Percentiles rank a stretch among this genome's conserved stretches.
Evolutionary conservation across 2,888 invertebrate species (phyloP).

Genomic region (Drosophila ezoana): DNA sequence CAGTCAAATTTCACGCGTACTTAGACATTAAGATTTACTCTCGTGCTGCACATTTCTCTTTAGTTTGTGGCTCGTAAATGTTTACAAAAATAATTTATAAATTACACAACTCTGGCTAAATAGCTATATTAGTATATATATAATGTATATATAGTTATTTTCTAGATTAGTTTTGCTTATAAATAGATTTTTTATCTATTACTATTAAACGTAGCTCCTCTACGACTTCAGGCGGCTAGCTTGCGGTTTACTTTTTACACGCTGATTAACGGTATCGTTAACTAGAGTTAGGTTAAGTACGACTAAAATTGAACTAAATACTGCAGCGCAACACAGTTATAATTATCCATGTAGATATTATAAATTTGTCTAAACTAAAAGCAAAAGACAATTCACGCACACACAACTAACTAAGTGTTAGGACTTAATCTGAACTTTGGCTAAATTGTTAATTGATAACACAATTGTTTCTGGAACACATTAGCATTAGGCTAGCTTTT

Average conservation of each 20-base stretch:
- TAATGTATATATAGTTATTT: conserved; percentile 12
- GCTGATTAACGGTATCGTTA: conserved; percentile 7
- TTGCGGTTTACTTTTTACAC: conserved; percentile 41
- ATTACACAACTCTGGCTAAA: conserved; percentile 70
- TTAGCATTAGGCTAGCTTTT: conserved; percentile 54
- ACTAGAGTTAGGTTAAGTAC: conserved; percentile 44
- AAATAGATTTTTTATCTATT: conserved; percentile 9
- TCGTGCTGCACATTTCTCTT: conserved; percentile 33
- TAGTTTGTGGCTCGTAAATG: conserved; percentile 67
- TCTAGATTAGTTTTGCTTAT: conserved; percentile 38
- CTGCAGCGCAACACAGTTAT: conserved; percentile 47
- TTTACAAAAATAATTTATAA: conserved; percentile 79
- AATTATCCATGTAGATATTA: conserved; percentile 19
- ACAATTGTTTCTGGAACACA: conserved; percentile 74
- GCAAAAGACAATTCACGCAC: conserved; percentile 30
- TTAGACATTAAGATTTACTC: conserved; percentile 31
- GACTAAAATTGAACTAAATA: conserved; percentile 71
- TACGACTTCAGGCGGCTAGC: conserved; percentile 17
- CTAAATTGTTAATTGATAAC: conserved; percentile 64
- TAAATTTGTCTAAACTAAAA: conserved; percentile 66
- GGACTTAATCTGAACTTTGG: conserved; percentile 67
- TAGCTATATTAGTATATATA: conserved; percentile 32
- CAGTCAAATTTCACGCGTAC: conserved; percentile 39
- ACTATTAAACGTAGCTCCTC: conserved; percentile 10
- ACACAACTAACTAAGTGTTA: conserved; percentile 35